These are phyloP conservation scores for Apamea crenata DNA, from an alignment of 2,888 invertebrate genomes.

Conservation along the genomic window DNA sequence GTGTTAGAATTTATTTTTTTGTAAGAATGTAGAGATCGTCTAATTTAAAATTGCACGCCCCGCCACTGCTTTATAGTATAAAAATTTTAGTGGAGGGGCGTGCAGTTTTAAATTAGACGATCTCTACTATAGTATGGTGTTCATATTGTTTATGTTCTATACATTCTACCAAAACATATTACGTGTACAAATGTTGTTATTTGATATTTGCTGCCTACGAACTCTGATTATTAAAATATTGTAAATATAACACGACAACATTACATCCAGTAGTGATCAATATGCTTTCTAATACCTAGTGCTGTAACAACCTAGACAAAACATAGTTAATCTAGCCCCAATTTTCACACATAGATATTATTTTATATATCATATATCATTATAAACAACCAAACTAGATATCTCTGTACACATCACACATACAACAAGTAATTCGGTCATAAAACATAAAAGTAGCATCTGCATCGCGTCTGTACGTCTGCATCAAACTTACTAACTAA, in stretches of 20 bases:
- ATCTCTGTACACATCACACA: background rate
- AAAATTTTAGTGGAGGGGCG: too few relatives aligned
- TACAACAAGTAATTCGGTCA: conserved; percentile 10
- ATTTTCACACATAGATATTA: background rate
- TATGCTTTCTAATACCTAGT: background rate
- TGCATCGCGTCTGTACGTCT: conserved; percentile 53
- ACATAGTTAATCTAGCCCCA: background rate
- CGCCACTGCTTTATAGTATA: too few relatives aligned
- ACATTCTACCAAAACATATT: too few relatives aligned
- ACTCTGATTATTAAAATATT: background rate
- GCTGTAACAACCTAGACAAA: background rate
- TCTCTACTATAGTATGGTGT: too few relatives aligned
- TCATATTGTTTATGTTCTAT: too few relatives aligned
- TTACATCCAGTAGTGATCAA: background rate
- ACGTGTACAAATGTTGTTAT: too few relatives aligned
- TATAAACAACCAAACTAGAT: background rate
- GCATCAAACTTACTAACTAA: conserved; percentile 68
- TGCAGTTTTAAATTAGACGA: too few relatives aligned
- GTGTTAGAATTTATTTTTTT: background rate
- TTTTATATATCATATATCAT: too few relatives aligned
- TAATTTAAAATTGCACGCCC: too few relatives aligned
- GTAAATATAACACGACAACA: background rate
- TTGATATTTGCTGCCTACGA: background rate
- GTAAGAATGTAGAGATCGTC: too few relatives aligned
- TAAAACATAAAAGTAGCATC: conserved; percentile 47